Conservation (phyloP, 2,113 vertebrate species). For the Hyperopisus bebe region DNA sequence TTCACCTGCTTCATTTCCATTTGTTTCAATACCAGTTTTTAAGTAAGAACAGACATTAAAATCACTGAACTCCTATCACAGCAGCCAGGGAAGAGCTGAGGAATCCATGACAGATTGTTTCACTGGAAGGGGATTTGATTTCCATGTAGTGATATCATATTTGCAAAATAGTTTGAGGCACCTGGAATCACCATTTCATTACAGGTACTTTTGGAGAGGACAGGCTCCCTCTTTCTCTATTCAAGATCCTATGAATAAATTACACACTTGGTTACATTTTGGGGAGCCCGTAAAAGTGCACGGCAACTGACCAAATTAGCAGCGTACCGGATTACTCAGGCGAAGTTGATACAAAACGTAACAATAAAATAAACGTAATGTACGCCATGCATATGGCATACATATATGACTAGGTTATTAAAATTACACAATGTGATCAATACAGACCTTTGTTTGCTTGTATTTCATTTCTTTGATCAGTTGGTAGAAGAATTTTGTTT, state of each 20-base stretch:
- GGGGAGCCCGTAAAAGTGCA: background rate
- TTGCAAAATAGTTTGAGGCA: slow-evolving; percentile 11
- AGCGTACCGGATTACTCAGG: background rate
- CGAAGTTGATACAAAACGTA: background rate
- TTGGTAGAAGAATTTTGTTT: background rate
- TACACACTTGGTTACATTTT: slow-evolving; percentile 15
- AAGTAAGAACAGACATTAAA: background rate
- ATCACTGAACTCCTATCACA: background rate
- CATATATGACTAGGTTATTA: background rate
- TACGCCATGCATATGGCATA: background rate
- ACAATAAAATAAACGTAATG: background rate
- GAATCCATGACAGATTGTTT: slow-evolving; percentile 6
- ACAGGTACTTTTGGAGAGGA: background rate
- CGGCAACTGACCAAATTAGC: slow-evolving; percentile 7
- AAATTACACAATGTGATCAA: background rate
- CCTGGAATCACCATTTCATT: slow-evolving; percentile 16
- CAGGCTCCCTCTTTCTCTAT: slow-evolving; percentile 5
- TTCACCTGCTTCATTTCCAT: background rate
- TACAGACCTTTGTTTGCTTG: background rate
- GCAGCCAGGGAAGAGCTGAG: background rate
- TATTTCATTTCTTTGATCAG: background rate
- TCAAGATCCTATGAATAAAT: slow-evolving; percentile 28
- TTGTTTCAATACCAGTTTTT: background rate
- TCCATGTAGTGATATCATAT: slow-evolving; percentile 15
- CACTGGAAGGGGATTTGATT: slow-evolving; percentile 17